These are phyloP conservation scores for Tetranychus urticae DNA, from an alignment of 1,140 invertebrate species.

Conservation along the genomic window DNA sequence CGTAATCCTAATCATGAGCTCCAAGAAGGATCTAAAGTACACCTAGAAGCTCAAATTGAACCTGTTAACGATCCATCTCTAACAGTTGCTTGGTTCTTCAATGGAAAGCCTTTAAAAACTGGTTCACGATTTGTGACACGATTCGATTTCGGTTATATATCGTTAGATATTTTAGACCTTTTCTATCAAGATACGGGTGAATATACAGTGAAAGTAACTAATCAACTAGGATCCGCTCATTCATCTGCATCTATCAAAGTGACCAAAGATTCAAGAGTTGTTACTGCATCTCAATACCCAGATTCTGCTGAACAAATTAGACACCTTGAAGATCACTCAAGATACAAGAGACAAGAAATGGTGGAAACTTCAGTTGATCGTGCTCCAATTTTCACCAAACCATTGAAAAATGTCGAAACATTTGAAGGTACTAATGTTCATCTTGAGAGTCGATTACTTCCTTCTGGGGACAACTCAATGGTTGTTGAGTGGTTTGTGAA, in stretches of 20 bases:
- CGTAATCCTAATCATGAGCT: constrained; percentile 52
- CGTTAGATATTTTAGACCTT: constrained; percentile 66
- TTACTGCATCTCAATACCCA: constrained; percentile 42
- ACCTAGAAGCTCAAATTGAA: constrained; percentile 90
- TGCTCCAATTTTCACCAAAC: constrained; percentile 49
- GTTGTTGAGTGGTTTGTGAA: constrained; percentile 96
- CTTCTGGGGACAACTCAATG: constrained; percentile 83
- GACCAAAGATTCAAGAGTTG: constrained; percentile 30
- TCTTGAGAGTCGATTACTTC: constrained; percentile 82
- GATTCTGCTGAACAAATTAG: constrained; percentile 81
- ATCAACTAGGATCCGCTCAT: constrained; percentile 34
- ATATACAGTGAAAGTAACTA: constrained; percentile 28
- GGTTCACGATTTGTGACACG: constrained; percentile 17
- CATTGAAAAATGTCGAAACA: constrained; percentile 51
- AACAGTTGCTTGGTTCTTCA: constrained; percentile 81
- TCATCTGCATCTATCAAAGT: background rate
- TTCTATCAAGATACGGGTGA: constrained; percentile 72
- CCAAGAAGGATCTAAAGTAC: constrained; percentile 67
- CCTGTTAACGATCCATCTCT: constrained; percentile 78
- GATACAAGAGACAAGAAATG: constrained; percentile 40
- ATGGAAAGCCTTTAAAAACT: constrained; percentile 59
- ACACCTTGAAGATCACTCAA: constrained; percentile 59
- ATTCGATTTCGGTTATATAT: constrained; percentile 85
- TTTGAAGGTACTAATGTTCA: constrained; percentile 34
- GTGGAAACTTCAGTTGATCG: constrained; percentile 23